Percentiles rank a stretch among this genome's conserved stretches.
These are phyloP conservation scores for Drosophila asahinai DNA, from an alignment of 1,140 invertebrate species.

Conservation along the genomic window DNA sequence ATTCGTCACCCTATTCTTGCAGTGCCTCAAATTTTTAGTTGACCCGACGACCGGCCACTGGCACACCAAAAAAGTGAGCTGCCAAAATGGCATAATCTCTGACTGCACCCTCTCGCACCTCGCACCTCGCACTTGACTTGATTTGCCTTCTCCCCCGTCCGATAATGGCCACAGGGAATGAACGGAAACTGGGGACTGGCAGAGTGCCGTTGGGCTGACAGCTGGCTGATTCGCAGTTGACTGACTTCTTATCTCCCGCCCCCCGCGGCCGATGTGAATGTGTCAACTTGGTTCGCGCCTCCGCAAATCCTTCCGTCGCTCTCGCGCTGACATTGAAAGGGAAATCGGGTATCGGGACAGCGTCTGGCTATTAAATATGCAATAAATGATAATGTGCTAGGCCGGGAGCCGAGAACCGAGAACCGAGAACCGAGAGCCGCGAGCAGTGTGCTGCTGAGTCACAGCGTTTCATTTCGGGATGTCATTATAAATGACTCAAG, in stretches of 20 bases:
- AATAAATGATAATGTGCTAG: conserved; percentile 33
- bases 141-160: conserved; percentile 21
- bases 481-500: conserved; percentile 26
- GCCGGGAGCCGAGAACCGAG: too few relatives aligned
- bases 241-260: conserved; percentile 39
- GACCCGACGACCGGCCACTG: neutral
- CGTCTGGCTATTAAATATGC: conserved; percentile 36
- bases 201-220: conserved; percentile 17
- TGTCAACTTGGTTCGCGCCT: conserved; percentile 30
- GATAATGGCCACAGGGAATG: conserved; percentile 13
- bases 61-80: conserved; percentile 25
- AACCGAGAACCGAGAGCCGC: neutral
- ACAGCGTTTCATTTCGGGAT: conserved; percentile 17
- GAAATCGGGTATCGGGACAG: conserved; percentile 15
- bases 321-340: conserved; percentile 12
- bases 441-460: conserved; percentile 20
- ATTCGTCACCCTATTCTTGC: neutral
- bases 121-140: conserved; percentile 38
- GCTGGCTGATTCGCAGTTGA: conserved; percentile 39
- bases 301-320: conserved; percentile 18
- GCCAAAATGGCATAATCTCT: conserved; percentile 38
- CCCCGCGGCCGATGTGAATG: conserved; percentile 14
- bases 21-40: neutral
- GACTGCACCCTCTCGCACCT: conserved; percentile 33
- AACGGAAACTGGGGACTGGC: neutral